Conservation (phyloP, 35 echinoderm and acorn worm species). For the Heliocidaris erythrogramma region DNA sequence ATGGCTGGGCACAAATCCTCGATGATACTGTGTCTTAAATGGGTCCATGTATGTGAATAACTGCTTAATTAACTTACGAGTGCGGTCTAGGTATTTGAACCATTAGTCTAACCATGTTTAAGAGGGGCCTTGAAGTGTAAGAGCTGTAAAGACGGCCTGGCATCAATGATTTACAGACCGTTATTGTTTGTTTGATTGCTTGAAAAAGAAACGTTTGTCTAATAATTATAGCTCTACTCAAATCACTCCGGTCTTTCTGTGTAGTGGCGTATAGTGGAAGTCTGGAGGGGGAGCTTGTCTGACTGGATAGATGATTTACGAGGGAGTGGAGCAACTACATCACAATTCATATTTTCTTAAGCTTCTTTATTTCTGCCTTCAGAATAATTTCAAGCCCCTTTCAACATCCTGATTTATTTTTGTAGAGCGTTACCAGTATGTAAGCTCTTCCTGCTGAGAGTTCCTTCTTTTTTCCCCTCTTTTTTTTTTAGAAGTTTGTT, state of each 20-base stretch:
- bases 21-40: not conserved
- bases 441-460: no score
- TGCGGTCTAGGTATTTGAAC: not conserved
- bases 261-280: not conserved
- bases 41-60: not conserved
- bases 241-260: not conserved
- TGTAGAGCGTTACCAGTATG: no score
- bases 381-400: no score
- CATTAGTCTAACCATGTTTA: not conserved
- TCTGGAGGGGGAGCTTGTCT: not conserved
- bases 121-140: not conserved
- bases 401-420: no score
- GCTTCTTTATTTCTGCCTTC: no score
- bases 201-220: not conserved
- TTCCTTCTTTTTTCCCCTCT: no score
- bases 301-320: no score
- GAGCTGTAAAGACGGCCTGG: not conserved
- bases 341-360: no score
- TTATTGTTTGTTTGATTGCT: not conserved
- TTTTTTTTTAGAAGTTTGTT: no score
- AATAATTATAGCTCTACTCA: not conserved
- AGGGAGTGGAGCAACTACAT: no score
- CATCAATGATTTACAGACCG: not conserved
- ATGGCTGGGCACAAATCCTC: not conserved
- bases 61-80: not conserved